These are phyloP conservation scores for Bombus confusus DNA, from an alignment of 1,140 invertebrate species.

Conservation along the genomic window DNA sequence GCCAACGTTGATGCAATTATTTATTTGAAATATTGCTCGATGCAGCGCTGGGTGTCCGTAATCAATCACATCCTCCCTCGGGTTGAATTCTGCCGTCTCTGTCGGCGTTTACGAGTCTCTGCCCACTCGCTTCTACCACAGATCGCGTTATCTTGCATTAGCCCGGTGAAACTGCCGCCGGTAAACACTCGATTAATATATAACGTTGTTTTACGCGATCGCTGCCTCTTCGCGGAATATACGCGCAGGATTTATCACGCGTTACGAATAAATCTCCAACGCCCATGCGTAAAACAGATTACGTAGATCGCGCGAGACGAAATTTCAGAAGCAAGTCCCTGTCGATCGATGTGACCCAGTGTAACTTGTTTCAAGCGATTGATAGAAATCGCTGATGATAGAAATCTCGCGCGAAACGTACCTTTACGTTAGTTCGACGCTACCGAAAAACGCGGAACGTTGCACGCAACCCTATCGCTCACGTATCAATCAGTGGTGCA, in stretches of 20 bases:
- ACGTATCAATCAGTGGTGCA: not conserved
- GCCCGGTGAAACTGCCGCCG: constrained; percentile 11
- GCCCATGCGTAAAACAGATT: not conserved
- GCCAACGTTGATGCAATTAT: constrained; percentile 28
- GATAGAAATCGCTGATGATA: too few relatives aligned
- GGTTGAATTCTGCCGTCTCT: not conserved
- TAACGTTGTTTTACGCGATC: not conserved
- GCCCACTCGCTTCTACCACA: constrained; percentile 29
- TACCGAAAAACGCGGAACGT: not conserved
- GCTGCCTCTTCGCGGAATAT: not conserved
- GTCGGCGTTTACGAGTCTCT: constrained; percentile 33
- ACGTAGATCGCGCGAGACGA: not conserved
- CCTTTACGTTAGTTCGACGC: not conserved
- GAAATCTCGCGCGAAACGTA: too few relatives aligned
- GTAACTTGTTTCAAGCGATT: too few relatives aligned
- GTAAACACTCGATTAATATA: constrained; percentile 51
- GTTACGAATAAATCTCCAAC: not conserved
- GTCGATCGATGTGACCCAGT: too few relatives aligned
- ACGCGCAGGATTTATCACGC: constrained; percentile 2
- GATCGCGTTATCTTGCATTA: constrained; percentile 20
- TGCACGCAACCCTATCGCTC: not conserved
- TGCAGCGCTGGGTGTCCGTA: not conserved
- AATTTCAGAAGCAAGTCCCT: not conserved
- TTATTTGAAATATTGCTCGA: constrained; percentile 37
- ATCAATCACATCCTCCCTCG: constrained; percentile 33